Percentiles rank a stretch among this genome's conserved stretches.
Conservation (phyloP, 2,888 invertebrate species). For the Deilephila porcellus region DNA sequence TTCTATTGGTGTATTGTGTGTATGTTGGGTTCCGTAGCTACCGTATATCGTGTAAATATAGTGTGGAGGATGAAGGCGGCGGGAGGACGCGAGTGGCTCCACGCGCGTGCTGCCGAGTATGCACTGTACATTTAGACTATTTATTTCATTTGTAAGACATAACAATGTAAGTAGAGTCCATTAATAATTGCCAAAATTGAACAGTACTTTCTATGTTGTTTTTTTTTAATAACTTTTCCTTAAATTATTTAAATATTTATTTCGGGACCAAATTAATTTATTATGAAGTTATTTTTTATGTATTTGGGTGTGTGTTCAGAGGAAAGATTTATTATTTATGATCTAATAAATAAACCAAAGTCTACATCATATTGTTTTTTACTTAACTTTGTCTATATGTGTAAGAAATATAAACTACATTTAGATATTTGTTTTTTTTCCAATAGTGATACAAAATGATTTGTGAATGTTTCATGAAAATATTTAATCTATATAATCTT, state of each 20-base stretch:
- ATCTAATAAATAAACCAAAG: conserved; percentile 84
- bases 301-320: conserved; percentile 80
- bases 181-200: conserved; percentile 83
- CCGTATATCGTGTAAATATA: conserved; percentile 71
- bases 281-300: conserved; percentile 78
- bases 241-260: conserved; percentile 82
- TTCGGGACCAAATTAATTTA: conserved; percentile 85
- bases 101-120: conserved; percentile 59
- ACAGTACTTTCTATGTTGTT: conserved; percentile 80
- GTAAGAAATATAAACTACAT: conserved; percentile 63
- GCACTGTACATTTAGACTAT: conserved; percentile 72
- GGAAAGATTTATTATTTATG: conserved; percentile 80
- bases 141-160: conserved; percentile 77
- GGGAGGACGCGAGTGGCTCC: not conserved
- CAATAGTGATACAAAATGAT: conserved; percentile 16
- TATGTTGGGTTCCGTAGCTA: conserved; percentile 67
- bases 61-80: conserved; percentile 34
- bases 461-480: conserved; percentile 6
- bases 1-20: conserved; percentile 67
- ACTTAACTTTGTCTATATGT: conserved; percentile 60
- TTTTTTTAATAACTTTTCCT: conserved; percentile 72
- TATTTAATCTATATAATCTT: too few species aligned
- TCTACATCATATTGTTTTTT: conserved; percentile 79
- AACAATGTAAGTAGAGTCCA: conserved; percentile 78
- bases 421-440: not conserved